A percentile compares a stretch with the other conserved stretches of the same genome.
Conservation (phyloP, 2,797 vertebrate genomes). For the Luscinia megarhynchos region DNA sequence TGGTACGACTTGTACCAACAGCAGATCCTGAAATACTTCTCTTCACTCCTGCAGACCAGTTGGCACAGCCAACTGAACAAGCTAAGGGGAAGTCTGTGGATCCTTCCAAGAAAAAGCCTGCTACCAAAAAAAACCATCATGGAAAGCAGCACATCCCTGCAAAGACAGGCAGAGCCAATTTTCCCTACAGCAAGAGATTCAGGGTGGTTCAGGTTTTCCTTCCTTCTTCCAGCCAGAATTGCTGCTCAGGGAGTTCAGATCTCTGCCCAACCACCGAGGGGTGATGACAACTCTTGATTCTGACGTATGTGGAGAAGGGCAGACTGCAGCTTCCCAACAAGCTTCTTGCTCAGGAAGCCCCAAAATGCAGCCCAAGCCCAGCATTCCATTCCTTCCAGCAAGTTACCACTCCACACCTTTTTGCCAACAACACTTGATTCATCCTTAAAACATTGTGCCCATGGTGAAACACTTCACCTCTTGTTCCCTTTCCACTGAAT, state of each 20-base stretch:
- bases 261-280: background rate
- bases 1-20: constrained; percentile 66
- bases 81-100: constrained; percentile 45
- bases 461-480: background rate
- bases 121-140: constrained; percentile 42
- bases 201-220: background rate
- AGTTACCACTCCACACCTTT: background rate
- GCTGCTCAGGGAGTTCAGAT: background rate
- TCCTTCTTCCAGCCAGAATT: background rate
- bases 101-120: constrained; percentile 67
- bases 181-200: background rate
- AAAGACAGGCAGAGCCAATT: constrained; percentile 4
- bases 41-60: constrained; percentile 44
- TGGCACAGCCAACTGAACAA: constrained; percentile 31
- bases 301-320: background rate
- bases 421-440: background rate
- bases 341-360: background rate
- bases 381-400: background rate
- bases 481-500: background rate
- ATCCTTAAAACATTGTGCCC: background rate
- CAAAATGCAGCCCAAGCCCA: background rate
- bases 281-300: background rate
- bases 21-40: constrained; percentile 63
- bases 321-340: background rate
- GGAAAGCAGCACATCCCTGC: constrained; percentile 34